phyloP scores from a whole-genome alignment of 2,113 vertebrate genomes.

The Bos indicus region DNA sequence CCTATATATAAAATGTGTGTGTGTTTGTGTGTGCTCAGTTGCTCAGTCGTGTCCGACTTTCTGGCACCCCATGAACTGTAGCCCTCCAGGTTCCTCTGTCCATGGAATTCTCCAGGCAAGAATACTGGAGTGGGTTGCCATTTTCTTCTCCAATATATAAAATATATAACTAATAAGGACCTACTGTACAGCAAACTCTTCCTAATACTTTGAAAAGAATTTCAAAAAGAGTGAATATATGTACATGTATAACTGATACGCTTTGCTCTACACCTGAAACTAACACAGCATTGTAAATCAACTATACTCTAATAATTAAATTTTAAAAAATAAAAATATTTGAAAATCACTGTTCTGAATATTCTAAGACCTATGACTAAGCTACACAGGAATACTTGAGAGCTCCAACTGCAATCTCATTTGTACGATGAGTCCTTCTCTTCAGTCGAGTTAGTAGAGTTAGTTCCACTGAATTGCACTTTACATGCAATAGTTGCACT shows the following conservation, averaged over 20 bases:
- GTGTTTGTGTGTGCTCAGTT: not conserved
- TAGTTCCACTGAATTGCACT: not conserved
- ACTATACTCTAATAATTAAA: not conserved
- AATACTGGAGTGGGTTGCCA: not conserved
- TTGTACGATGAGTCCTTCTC: not conserved
- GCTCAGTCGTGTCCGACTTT: not conserved
- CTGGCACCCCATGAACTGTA: not conserved
- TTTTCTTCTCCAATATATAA: not conserved
- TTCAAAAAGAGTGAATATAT: not conserved
- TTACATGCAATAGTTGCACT: not conserved
- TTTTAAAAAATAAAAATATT: not conserved
- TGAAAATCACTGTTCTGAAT: not conserved
- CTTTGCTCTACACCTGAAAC: not conserved
- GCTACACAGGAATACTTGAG: not conserved
- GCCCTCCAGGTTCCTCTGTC: not conserved
- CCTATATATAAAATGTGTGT: not conserved
- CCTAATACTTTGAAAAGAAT: not conserved
- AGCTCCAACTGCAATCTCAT: not conserved
- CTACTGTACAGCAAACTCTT: not conserved
- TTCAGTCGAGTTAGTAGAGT: not conserved
- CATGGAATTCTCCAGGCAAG: not conserved
- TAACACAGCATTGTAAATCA: not conserved
- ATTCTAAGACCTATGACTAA: not conserved
- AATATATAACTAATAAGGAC: not conserved
- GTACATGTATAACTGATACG: not conserved